Evolutionary conservation across 2,113 vertebrate genomes (phyloP).

Genomic region (Silurus asotus): DNA sequence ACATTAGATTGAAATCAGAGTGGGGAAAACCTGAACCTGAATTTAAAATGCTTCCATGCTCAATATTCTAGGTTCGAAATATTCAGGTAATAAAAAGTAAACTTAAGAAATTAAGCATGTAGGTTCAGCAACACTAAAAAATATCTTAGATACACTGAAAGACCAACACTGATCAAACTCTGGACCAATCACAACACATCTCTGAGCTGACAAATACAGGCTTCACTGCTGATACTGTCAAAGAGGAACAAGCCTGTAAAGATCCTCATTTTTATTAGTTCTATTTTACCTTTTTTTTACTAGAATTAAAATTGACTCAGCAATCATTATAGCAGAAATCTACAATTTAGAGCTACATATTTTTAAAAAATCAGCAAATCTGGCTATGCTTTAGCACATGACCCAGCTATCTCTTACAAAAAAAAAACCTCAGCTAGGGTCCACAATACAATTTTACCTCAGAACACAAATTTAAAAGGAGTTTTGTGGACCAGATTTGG

Average conservation of each 20-base stretch:
- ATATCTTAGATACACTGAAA: neutral
- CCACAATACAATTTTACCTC: neutral
- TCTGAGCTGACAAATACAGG: neutral
- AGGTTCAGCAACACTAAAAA: neutral
- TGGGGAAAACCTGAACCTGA: neutral
- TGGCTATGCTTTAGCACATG: neutral
- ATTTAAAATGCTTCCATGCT: neutral
- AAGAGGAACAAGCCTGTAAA: neutral
- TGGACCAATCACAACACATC: neutral
- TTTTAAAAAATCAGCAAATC: too few species aligned
- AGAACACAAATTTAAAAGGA: neutral
- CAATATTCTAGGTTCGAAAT: neutral
- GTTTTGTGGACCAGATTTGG: neutral
- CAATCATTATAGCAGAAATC: neutral
- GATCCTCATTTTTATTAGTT: neutral
- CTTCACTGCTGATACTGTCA: neutral
- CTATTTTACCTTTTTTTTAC: neutral
- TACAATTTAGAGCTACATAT: too few species aligned
- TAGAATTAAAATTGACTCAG: neutral
- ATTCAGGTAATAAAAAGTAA: neutral
- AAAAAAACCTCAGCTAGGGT: neutral
- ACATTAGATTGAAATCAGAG: neutral
- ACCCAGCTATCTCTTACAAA: neutral
- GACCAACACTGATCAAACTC: neutral
- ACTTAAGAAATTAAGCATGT: too few species aligned